Evolutionary conservation across 2,113 vertebrate genomes (phyloP), one percentile per base, ranked within the genome.

Genomic region (Tonatia bakeri): DNA sequence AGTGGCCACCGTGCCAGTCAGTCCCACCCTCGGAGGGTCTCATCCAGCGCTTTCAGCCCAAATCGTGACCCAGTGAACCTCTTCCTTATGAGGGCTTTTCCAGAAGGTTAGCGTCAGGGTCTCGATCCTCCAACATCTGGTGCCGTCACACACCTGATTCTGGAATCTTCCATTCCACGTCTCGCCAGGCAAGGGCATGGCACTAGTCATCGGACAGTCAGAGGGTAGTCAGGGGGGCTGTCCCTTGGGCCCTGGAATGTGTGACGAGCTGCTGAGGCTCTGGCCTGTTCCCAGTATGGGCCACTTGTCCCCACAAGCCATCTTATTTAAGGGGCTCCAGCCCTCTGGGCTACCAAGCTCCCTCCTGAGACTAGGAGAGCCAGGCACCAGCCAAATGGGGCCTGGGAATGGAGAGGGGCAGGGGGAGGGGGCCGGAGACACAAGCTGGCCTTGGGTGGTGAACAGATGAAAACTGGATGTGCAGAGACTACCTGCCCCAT

Each of bases 31-130:
- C 38, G 13, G 0, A 24, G n/a, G 36, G 33, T 11, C 86, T 38
- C 14, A 15, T 7, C 59, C 40, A 45, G 45, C 12, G 4, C 19
- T 17, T 31, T 22, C 43, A 11, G 31, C 28, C 45, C 56, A 67
- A 56, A 54, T 4, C 8, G 0, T 56, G 40, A 56, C 33, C 70
- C 43, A 1, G 19, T 0, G 1, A 36, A 47, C 59, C 45, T 73
- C 72, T 52, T 81, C 26, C 40, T 61, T 16, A n/a, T 0, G 38
- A 69, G 22, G 40, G 24, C 5, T 38, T 75, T 90, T 76, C 54
- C 61, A 40, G 40, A 79, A 69, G 40, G 33, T 33, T n/a, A 20
- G 89, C 22, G 24, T 43, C 1, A 38, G n/a, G 7, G n/a, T 52
- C 67, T 64, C 12, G 1, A 61, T 50, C 31, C 59, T 59, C 76